Evolutionary conservation across 2,888 invertebrate species (phyloP).

Genomic region (Saturnia pavonia): DNA sequence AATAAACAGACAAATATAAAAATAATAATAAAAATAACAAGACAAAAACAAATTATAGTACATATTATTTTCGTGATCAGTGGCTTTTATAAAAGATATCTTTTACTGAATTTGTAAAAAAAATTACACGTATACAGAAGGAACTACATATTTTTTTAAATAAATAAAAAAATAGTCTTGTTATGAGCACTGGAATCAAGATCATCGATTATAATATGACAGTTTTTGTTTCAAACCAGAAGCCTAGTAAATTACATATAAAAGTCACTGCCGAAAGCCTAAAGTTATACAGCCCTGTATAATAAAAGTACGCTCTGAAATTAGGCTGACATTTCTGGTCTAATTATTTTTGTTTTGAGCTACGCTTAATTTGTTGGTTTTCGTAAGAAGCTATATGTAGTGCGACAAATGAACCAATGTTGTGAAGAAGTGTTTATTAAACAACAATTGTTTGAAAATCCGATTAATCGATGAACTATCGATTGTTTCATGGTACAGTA

Average conservation of each 20-base stretch:
- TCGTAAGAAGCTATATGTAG: background rate
- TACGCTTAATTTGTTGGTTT: background rate
- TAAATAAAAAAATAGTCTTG: no score
- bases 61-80: no score
- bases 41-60: no score
- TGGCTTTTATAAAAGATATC: no score
- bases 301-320: background rate
- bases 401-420: background rate
- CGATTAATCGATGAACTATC: no score
- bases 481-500: no score
- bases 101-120: no score
- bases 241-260: background rate
- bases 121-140: no score
- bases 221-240: background rate
- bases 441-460: background rate
- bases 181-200: background rate
- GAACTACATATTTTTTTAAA: no score
- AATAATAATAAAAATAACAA: no score
- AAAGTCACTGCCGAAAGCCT: background rate
- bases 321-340: background rate
- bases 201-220: background rate
- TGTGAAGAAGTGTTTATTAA: background rate
- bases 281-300: background rate
- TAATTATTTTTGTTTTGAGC: constrained; percentile 1
- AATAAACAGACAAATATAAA: no score